Base-by-base conservation (phyloP, 2,797 vertebrate genomes). In the Oreochromis grahami region DNA sequence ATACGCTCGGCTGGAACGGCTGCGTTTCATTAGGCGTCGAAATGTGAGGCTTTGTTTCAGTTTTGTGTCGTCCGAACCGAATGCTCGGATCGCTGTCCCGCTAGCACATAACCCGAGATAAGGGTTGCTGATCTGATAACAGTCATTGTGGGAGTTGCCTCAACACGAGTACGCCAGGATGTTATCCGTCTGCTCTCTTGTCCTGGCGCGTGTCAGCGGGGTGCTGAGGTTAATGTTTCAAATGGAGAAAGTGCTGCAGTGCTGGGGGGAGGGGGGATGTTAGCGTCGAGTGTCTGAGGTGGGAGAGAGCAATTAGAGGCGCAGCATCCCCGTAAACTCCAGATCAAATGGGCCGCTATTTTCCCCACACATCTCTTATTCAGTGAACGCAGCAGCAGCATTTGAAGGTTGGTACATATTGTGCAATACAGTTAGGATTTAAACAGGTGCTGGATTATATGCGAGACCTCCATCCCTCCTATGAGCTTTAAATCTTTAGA, bases 81-180 rank as follows among this genome's bases (percentile, higher is more conserved):
- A 78, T 52, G 78, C 50, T 11, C 80, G 52, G 55, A 83, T 51
- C 84, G 78, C 43, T 65, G 88, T 88, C 83, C 85, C 83, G 87
- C 87, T 91, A 90, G 91, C 92, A 86, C 88, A 72, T 15, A 81
- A 76, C 29, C 82, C 58, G 5, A 77, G 84, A 90, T 82, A 56
- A 60, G 70, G 15, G 50, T 72, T 55, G 84, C 0, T 12, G 82
- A 63, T 60, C 21, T 76, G 89, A 81, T 86, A 72, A 60, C 87
- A 24, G 17, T 24, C 8, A 50, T 34, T 13, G 19, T 14, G 38
- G 76, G 15, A 87, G 53, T 8, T 58, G 60, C 81, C 29, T 65
- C 19, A 24, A 63, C n/a, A 63, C 29, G n/a, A 26, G 51, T n/a
- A 41, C 26, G 13, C 26, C 43, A 48, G 43, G 26, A n/a, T 50